Evolutionary conservation across 2,888 invertebrate species (phyloP), one percentile per base, ranked within the genome.

Genomic region (Lycophotia porphyrea): DNA sequence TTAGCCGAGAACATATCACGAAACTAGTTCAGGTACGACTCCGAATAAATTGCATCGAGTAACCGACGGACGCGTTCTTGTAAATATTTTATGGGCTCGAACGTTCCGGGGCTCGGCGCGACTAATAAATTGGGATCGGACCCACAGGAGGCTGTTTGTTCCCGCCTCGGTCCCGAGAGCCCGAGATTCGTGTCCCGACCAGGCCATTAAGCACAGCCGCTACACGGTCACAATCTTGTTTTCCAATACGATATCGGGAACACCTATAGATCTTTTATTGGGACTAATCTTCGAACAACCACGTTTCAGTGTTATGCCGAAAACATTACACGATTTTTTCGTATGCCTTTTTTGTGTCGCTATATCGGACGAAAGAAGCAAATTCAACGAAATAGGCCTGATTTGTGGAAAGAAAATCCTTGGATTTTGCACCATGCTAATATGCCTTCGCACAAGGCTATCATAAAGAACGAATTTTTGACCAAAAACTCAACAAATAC

Each of bases 141-240:
- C 87, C 90, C 87, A 75, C 81, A 86, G 85, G 88, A 87, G 88
- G 84, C 86, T 88, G 88, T 89, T 89, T 90, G 90, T 90, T 85
- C 81, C 88, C 87, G 86, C 81, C 84, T 80, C 74, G 77, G 85
- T 87, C 88, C 88, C 88, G 79, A 18, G 88, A 87, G 84, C 84
- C 84, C 82, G 82, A 74, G 82, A 85, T 84, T 84, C 84, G 80
- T 72, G 81, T 83, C 82, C 88, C 88, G 61, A 71, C 61, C 78
- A 78, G 74, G 80, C 89, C 90, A 91, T 93, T 92, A 93, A 87
- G 76, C 88, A 89, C 93, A 92, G 88, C 89, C 89, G 91, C 87
- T 87, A 88, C 91, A 87, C 79, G 76, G 75, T 85, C 86, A 88
- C 89, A 86, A 87, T 87, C 90, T 89, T 89, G 89, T 91, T 91